These are phyloP conservation scores for Athene noctua DNA, from an alignment of 2,113 vertebrate genomes.

Conservation along the genomic window DNA sequence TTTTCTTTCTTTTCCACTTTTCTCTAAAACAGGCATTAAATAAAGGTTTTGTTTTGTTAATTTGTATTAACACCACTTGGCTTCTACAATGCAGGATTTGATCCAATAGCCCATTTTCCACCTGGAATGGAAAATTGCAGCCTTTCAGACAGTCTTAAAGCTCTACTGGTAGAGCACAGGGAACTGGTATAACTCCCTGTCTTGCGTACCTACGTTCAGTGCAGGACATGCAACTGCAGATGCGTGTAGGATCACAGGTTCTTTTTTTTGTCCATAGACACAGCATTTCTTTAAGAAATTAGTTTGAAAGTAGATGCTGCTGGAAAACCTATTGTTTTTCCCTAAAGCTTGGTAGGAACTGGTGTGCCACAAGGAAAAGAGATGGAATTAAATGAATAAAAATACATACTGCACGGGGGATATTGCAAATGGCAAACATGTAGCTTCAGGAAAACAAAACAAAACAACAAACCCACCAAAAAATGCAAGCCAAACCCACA, in stretches of 20 bases:
- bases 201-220: neutral
- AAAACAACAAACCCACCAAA: no score
- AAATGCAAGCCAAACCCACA: neutral
- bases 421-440: neutral
- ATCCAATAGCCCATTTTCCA: neutral
- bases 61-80: fast-evolving
- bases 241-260: neutral
- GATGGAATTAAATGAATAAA: neutral
- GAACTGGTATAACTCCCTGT: neutral
- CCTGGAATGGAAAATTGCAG: neutral
- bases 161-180: neutral
- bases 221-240: neutral
- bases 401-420: fast-evolving
- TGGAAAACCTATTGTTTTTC: neutral
- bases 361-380: neutral
- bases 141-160: neutral
- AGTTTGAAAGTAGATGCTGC: neutral
- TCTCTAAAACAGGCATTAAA: neutral
- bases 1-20: neutral
- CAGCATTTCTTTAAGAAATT: neutral
- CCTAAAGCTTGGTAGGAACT: neutral
- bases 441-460: neutral
- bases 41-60: neutral
- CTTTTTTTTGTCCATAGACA: neutral
- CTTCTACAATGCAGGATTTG: neutral